A percentile compares a stretch with the other conserved stretches of the same genome.
Evolutionary conservation across 2,888 invertebrate species (phyloP).

Genomic region (Himalopsyche japonica): DNA sequence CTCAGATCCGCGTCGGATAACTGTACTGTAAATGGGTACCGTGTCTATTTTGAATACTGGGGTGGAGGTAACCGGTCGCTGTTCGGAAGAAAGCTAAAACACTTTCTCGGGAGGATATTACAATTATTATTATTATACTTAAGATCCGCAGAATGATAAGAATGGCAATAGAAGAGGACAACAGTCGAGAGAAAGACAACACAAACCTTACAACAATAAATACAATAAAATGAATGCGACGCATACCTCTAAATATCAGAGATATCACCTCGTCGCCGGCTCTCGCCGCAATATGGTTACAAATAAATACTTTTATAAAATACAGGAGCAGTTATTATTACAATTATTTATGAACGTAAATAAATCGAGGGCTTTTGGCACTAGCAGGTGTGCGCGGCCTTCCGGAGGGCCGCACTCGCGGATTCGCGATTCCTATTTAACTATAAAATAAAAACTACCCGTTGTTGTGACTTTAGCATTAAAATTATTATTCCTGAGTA

Average conservation of each 20-base stretch:
- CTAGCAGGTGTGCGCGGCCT: constrained; percentile 51
- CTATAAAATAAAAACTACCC: constrained; percentile 40
- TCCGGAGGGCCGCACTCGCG: constrained; percentile 29
- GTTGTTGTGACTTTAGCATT: constrained; percentile 41
- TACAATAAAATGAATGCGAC: constrained; percentile 62
- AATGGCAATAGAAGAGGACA: constrained; percentile 28
- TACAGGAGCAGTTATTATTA: constrained; percentile 47
- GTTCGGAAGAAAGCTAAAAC: constrained; percentile 8
- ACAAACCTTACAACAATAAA: constrained; percentile 45
- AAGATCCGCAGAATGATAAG: background rate
- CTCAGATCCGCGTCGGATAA: constrained; percentile 24
- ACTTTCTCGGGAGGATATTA: background rate
- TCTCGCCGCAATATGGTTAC: constrained; percentile 32
- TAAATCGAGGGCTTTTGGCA: constrained; percentile 60
- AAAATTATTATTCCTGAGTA: constrained; percentile 30
- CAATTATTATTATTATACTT: background rate
- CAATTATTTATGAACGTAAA: constrained; percentile 42
- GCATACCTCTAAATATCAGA: constrained; percentile 61
- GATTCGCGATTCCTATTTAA: constrained; percentile 31
- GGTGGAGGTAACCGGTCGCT: constrained; percentile 20
- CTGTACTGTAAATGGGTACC: constrained; percentile 40
- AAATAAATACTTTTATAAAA: constrained; percentile 44
- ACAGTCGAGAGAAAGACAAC: constrained; percentile 43
- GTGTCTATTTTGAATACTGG: constrained; percentile 35
- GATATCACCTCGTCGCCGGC: constrained; percentile 59